Conservation (phyloP, 2,888 invertebrate species). For the Arrhopalites spinosus region DNA sequence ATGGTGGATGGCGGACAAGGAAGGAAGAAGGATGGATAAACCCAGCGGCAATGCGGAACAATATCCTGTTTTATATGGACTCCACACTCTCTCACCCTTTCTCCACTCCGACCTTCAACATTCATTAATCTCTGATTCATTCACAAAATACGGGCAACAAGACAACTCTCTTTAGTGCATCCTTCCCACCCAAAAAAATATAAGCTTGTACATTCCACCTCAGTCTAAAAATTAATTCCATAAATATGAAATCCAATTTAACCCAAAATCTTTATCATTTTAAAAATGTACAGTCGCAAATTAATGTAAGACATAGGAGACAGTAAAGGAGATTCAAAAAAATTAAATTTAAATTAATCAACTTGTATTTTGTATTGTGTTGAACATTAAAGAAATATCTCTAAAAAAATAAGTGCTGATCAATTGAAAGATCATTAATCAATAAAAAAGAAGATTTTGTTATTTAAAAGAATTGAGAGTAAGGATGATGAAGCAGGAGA, state of each 20-base stretch:
- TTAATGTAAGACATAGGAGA: too few relatives aligned
- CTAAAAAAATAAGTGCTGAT: slow-evolving; percentile 34
- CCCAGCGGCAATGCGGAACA: slow-evolving; percentile 32
- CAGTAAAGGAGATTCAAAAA: neutral
- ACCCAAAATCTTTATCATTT: too few relatives aligned
- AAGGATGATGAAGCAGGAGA: too few relatives aligned
- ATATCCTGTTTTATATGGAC: slow-evolving; percentile 32
- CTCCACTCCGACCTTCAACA: slow-evolving; percentile 4
- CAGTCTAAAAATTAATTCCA: too few relatives aligned
- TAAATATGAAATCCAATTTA: too few relatives aligned
- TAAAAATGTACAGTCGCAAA: too few relatives aligned
- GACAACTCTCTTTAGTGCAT: too few relatives aligned
- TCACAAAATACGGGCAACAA: slow-evolving; percentile 1
- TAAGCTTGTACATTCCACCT: too few relatives aligned
- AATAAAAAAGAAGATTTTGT: slow-evolving; percentile 14
- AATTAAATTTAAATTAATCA: slow-evolving; percentile 12
- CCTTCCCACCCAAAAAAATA: too few relatives aligned
- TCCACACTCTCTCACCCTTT: slow-evolving; percentile 8
- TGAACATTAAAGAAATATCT: neutral
- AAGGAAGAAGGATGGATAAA: neutral
- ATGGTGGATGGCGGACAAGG: too few relatives aligned
- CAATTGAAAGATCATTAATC: slow-evolving; percentile 35
- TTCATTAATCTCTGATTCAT: slow-evolving; percentile 31
- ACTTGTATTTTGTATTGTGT: neutral
- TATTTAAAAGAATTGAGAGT: too few relatives aligned